phyloP scores from a whole-genome alignment of 2,888 invertebrate genomes.

The Lepetodrilus schrolli region DNA sequence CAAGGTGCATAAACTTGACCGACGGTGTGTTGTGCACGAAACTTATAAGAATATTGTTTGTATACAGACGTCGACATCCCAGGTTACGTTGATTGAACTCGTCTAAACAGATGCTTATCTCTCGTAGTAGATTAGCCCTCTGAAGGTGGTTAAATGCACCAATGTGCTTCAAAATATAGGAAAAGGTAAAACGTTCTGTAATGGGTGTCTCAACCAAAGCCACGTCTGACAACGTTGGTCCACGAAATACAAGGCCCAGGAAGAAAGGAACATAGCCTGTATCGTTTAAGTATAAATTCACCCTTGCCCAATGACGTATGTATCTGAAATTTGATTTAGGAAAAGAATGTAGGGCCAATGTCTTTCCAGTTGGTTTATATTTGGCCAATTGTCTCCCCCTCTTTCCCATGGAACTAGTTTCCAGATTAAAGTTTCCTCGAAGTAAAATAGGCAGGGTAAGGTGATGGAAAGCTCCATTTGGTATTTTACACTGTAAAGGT shows the following conservation, averaged over 20 bases:
- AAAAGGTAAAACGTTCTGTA: neutral
- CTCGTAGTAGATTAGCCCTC: neutral
- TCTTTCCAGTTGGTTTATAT: neutral
- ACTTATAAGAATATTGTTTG: neutral
- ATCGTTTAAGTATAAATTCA: constrained; percentile 1
- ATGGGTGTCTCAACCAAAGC: neutral
- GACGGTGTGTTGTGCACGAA: neutral
- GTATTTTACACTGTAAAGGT: neutral
- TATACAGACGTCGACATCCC: neutral
- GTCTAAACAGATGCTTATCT: neutral
- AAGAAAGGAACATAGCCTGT: constrained; percentile 1
- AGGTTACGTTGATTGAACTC: neutral
- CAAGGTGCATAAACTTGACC: neutral
- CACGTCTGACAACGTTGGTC: neutral
- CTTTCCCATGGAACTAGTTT: neutral
- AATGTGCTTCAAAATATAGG: neutral
- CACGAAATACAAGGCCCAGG: neutral
- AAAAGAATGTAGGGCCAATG: neutral
- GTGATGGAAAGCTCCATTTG: neutral
- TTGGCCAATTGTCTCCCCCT: neutral
- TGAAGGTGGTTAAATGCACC: neutral
- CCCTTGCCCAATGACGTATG: constrained; percentile 12
- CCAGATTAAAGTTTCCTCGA: neutral
- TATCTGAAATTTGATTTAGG: neutral
- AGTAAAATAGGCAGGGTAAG: neutral